Evolutionary conservation across 2,888 invertebrate genomes (phyloP), one percentile per base, ranked within the genome.

Genomic region (Ypsolopha scabrella): DNA sequence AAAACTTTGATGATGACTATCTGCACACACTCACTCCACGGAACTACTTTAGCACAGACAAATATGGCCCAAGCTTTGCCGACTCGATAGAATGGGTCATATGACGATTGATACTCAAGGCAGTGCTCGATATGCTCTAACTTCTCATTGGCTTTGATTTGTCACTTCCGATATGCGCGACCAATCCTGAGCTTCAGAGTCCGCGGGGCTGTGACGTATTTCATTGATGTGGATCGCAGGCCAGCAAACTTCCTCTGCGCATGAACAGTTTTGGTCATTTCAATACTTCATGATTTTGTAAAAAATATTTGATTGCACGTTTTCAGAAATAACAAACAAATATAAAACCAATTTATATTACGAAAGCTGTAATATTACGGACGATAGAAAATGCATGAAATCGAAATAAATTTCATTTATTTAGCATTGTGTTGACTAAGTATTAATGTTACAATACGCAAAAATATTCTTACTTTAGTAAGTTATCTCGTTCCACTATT

Each of bases 31-130:
- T 91, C 92, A 92, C 93, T 91, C 90, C 91, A 91, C 92, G 90
- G 88, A 91, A 92, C 92, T 92, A 92, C 90, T 89, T 90, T 90
- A 87, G 89, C 90, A 91, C 93, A 93, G 93, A 93, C 93, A 93
- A 93, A 92, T 91, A 92, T 91, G 92, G 92, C 91, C 87, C 91
- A 91, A 91, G 87, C 89, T 87, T 86, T 80, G 81, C 87, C 75
- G 87, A 83, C 83, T 81, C 86, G 79, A 80, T 72, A 80, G 87
- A 89, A 89, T 89, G 88, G 91, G 92, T 93, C 93, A 93, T 93
- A 93, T 93, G 93, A 93, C 91, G 90, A 90, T 80, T 83, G 82
- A 82, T 80, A 82, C 83, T 79, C 82, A 82, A 80, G 82, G 77
- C 77, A 83, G 75, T 73, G 77, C 80, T 88, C 82, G 80, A 86